Conservation (phyloP, 2,797 vertebrate species). For the Sphenopsis melanotis region DNA sequence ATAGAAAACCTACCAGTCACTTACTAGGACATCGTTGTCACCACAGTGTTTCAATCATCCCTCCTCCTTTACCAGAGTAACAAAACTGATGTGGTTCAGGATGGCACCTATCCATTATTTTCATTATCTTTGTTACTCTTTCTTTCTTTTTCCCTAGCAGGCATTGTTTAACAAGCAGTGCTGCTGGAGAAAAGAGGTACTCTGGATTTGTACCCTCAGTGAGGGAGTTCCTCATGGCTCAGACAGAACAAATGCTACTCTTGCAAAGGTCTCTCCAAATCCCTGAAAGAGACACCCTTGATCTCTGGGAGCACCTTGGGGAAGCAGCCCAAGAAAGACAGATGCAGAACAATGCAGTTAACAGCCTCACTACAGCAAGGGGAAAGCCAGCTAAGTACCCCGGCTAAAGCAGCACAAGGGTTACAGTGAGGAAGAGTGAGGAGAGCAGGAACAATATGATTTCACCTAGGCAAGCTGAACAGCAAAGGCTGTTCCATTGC, state of each 20-base stretch:
- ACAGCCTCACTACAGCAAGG: background rate
- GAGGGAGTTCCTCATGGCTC: background rate
- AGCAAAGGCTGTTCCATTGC: background rate
- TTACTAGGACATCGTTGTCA: background rate
- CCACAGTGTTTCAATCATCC: background rate
- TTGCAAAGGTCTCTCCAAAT: background rate
- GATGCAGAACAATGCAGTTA: background rate
- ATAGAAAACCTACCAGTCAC: background rate
- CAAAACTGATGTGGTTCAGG: background rate
- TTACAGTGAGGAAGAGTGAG: background rate
- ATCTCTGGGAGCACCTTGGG: background rate
- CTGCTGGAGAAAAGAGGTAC: background rate
- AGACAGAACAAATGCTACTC: background rate
- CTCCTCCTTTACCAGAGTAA: background rate
- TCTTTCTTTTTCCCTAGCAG: background rate
- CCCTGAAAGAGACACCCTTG: background rate
- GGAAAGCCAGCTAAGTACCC: background rate
- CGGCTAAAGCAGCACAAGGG: background rate
- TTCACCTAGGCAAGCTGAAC: background rate
- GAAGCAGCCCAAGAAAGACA: background rate
- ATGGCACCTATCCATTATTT: background rate
- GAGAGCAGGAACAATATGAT: background rate
- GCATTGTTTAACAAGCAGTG: background rate
- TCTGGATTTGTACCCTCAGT: fast-evolving
- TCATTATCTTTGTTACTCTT: background rate